Evolutionary conservation across 2,888 invertebrate species (phyloP), one percentile per base, ranked within the genome.

Genomic region (Drosophila conformis): DNA sequence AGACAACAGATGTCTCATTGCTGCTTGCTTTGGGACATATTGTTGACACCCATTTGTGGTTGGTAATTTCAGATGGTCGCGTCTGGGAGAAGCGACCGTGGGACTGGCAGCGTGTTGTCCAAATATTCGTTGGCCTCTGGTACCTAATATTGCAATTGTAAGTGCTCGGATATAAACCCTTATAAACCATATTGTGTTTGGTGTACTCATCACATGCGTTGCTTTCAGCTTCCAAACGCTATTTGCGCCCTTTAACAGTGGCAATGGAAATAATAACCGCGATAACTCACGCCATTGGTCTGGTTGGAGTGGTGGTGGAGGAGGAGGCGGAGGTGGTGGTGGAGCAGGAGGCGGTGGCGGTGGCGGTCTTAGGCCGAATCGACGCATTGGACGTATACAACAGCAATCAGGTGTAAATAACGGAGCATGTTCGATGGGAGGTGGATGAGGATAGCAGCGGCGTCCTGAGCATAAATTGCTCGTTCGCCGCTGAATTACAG

Each of bases 1-100:
- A 54, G 8, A 15, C 4, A 27, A 21, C 15, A 42, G 15, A 2
- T 8, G 6, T 57, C 36, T 27, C 0, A 3, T 33, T 40, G 11
- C 8, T 40, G 29, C 11, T 29, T 49, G 38, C 40, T 2, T 35
- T 25, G n/a, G 4, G 1, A 15, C 13, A 11, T 18, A 18, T n/a
- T 25, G n/a, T 25, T 53, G 0, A 53, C 21, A 27, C 4, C 18
- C 11, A 25, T 10, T 27, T 51, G 0, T 38, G 4, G 4, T 21
- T 51, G 0, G 31, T 3, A 25, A 10, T 62, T 68, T 15, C 49
- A 91, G 91, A 85, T 89, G 91, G 91, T 74, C 88, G 87, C 21
- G 83, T 91, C 8, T 85, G 87, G 79, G 87, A 90, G 68, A 85
- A 82, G 53, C 86, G 91, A 59, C 91, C 91, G 73, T 91, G 91